Base-by-base conservation (phyloP, 1,140 invertebrate genomes). In the Saccostrea glomerata region DNA sequence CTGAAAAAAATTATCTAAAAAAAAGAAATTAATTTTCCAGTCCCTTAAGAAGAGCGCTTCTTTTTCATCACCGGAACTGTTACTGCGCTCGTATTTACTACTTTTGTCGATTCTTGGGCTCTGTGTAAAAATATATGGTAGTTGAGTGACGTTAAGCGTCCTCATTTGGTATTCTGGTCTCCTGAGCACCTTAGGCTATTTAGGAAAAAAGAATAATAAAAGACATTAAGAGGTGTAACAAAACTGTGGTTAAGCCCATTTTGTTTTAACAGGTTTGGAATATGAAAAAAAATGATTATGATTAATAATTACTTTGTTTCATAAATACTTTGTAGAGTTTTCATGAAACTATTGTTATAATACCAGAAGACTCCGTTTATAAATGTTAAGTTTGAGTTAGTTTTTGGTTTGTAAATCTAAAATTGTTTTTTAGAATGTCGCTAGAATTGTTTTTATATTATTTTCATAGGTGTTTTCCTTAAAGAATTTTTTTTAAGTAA, bases 141-240 rank as follows among this genome's bases (percentile, higher is more conserved):
- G 13, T 77, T 77, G 25, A 36, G 70, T 77, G 70, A 77, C 70
- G 70, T 77, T 77, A 36, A 15, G 25, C 25, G 23, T 25, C 5
- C 70, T 77, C 70, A 77, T 77, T 77, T 30, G 25, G 70, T 77
- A 77, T 77, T 25, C 70, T 13, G 25, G 25, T 30, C 25, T 36
- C 25, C 25, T 36, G 30, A 30, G 23, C 25, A 15, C 70, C 70
- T 77, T 30, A 77, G 70, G 70, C 70, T 77, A 30, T 77, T 77
- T 77, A 36, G 23, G 70, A 77, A 77, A 77, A 30, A 66, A 77
- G 70, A 30, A 77, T 77, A 25, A 30, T 30, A 77, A 77, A 77
- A 77, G 70, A 25, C 30, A 77, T 77, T 36, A 30, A 77, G 30
- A 77, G 70, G 23, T 15, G 30, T 30, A 25, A 36, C 70, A 77